Evolutionary conservation across 2,888 invertebrate species (phyloP), one percentile per base, ranked within the genome.

Genomic region (Idaea aversata): DNA sequence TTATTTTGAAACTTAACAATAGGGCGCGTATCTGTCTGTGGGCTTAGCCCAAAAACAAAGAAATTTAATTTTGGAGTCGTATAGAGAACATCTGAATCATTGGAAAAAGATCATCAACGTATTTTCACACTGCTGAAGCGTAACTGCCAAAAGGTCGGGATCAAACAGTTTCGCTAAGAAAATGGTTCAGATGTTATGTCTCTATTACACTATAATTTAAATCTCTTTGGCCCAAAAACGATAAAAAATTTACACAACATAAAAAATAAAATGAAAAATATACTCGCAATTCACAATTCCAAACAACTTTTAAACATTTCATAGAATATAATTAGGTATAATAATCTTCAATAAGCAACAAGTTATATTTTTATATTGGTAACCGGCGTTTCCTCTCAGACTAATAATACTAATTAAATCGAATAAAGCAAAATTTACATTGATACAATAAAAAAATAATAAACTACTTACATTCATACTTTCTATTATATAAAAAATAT

Each of bases 341-440:
- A 86, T 87, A 90, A 74, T 88, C 86, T 87, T 92, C 90, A 93
- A 91, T 91, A 91, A 91, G 88, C 91, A 93, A 93, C 92, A 91
- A 91, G 88, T 90, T 86, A 90, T 91, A 91, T 86, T 88, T 91
- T 90, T 90, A 92, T 90, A 91, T 89, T 93, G 93, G 93, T 93
- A 93, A 93, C 93, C 93, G 91, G 91, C 92, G 92, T 90, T 93
- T 92, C 84, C 87, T 91, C 88, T 93, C 91, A 92, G 93, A 93
- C 93, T 93, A 92, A 88, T 87, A 91, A 89, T 87, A 90, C 90
- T 91, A 91, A 88, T 84, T 89, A 91, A 80, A 87, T 86, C 87
- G 77, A 89, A 88, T 86, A 86, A 88, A 90, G 88, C 90, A 79
- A 88, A 90, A 91, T 90, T 87, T 91, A 91, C 89, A 90, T 82